These are phyloP conservation scores for Odobenus rosmarus DNA, from an alignment of 2,113 vertebrate species.

Conservation along the genomic window DNA sequence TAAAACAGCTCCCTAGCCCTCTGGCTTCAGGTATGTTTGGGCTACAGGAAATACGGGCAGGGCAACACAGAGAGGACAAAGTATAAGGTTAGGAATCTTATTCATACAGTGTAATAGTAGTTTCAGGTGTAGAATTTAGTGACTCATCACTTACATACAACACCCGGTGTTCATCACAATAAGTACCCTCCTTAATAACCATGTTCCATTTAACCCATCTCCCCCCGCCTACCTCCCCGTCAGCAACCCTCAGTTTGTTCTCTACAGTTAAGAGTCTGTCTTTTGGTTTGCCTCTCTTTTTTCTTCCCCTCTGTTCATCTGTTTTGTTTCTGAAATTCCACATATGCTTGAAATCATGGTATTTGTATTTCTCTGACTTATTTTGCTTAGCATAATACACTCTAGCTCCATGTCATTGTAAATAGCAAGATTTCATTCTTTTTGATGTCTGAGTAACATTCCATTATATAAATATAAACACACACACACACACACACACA, in stretches of 20 bases:
- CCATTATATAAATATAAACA: background rate
- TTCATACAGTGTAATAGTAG: background rate
- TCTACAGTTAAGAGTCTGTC: background rate
- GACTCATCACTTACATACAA: background rate
- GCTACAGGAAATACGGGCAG: background rate
- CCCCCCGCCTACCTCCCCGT: background rate
- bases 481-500: background rate
- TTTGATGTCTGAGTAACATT: background rate
- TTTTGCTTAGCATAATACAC: background rate
- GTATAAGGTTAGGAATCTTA: background rate
- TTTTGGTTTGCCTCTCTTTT: background rate
- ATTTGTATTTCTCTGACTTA: background rate
- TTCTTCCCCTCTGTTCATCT: background rate
- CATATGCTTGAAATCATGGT: background rate
- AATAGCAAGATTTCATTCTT: background rate
- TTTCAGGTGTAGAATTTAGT: background rate
- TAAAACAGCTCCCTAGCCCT: background rate
- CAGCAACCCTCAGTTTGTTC: background rate
- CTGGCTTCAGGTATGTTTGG: background rate
- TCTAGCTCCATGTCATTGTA: background rate
- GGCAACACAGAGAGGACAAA: background rate
- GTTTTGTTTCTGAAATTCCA: background rate
- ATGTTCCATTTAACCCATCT: background rate
- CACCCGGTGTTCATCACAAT: background rate
- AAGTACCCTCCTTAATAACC: background rate